Evolutionary conservation across 2,888 invertebrate species (phyloP).

Genomic region (Lithophane semibrunnea): DNA sequence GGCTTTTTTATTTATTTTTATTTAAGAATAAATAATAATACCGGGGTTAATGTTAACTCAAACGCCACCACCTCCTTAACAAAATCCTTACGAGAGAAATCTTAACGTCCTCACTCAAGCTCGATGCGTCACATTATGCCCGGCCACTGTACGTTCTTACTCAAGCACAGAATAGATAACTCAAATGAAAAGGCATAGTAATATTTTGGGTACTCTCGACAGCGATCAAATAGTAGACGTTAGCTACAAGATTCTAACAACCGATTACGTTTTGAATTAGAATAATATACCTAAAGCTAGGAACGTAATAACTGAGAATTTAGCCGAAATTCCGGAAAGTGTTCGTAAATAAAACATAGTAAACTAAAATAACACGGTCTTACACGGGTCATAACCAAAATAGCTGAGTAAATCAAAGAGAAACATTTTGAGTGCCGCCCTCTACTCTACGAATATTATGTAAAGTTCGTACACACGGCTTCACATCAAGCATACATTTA

Average conservation of each 20-base stretch:
- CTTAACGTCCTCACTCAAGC: no score
- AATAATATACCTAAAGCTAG: slow-evolving; percentile 3
- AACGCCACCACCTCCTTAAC: no score
- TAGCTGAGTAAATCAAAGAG: slow-evolving; percentile 52
- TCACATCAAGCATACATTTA: no score
- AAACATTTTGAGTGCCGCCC: slow-evolving; percentile 30
- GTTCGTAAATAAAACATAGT: slow-evolving; percentile 22
- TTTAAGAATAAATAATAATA: no score
- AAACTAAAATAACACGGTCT: slow-evolving; percentile 17
- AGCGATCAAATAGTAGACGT: neutral
- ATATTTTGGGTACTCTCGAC: neutral
- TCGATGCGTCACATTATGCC: no score
- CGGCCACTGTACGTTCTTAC: neutral
- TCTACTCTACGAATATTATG: no score
- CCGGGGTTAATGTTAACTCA: no score
- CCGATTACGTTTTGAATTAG: slow-evolving; percentile 7
- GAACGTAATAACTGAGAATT: neutral
- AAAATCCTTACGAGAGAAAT: no score
- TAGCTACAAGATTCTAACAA: slow-evolving; percentile 1
- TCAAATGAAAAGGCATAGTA: slow-evolving; percentile 2
- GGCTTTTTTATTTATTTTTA: no score
- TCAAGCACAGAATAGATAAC: neutral
- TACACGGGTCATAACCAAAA: slow-evolving; percentile 34
- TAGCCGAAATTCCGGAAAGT: neutral
- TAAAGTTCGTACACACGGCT: no score